Conservation (phyloP, 2,888 invertebrate genomes). For the Fabriciana adippe region DNA sequence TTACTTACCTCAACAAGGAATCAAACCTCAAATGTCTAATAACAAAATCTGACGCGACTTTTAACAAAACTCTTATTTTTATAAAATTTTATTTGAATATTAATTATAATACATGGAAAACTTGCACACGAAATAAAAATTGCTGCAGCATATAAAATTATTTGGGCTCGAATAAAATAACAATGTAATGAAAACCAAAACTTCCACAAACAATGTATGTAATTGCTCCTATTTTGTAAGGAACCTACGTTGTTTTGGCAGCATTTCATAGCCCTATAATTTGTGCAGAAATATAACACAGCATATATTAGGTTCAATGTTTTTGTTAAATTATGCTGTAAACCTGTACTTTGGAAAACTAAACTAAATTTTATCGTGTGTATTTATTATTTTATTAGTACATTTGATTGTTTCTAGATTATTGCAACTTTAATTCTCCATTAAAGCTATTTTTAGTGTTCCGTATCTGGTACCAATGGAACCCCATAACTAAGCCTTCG, state of each 20-base stretch:
- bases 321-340: conserved; percentile 16
- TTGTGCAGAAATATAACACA: conserved; percentile 20
- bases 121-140: too few species aligned
- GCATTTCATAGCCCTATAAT: conserved; percentile 26
- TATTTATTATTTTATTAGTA: neutral
- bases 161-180: neutral
- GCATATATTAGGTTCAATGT: neutral
- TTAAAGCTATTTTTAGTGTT: too few species aligned
- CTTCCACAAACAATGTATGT: conserved; percentile 6
- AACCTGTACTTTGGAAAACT: too few species aligned
- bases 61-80: too few species aligned
- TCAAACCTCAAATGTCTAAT: too few species aligned
- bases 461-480: too few species aligned
- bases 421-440: too few species aligned
- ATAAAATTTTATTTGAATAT: too few species aligned
- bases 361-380: neutral
- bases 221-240: conserved; percentile 4
- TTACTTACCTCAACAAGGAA: too few species aligned
- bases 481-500: too few species aligned
- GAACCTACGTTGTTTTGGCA: conserved; percentile 27
- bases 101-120: too few species aligned
- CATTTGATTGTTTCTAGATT: neutral
- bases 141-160: neutral
- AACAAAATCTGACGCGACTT: too few species aligned
- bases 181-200: conserved; percentile 2